Evolutionary conservation across 1,140 invertebrate species (phyloP).

Genomic region (Drosophila erecta): DNA sequence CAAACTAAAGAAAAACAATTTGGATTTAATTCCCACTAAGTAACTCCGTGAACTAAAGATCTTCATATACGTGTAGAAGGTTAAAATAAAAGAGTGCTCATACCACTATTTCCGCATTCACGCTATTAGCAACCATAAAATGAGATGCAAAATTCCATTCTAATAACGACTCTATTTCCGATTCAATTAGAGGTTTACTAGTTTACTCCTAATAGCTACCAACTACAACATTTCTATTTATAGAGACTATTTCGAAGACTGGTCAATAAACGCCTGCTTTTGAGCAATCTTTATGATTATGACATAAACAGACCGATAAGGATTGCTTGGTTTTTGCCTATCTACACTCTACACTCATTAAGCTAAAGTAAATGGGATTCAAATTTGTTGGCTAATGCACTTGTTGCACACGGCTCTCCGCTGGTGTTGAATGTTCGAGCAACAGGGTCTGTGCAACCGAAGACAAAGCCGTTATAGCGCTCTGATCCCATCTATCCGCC

Average conservation of each 20-base stretch:
- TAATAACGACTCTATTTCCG: conserved; percentile 1
- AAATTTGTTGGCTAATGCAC: conserved; percentile 57
- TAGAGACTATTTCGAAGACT: background rate
- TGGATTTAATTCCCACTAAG: conserved; percentile 47
- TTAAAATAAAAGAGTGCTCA: too few relatives aligned
- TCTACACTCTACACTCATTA: too few relatives aligned
- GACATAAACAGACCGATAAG: conserved; percentile 2
- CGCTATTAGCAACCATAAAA: background rate
- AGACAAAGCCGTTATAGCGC: conserved; percentile 62
- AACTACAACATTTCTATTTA: background rate
- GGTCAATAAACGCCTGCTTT: background rate
- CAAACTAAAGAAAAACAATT: conserved; percentile 53
- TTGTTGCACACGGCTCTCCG: conserved; percentile 22
- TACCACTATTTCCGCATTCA: too few relatives aligned
- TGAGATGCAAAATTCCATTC: background rate
- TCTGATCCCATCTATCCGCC: background rate
- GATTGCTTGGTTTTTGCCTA: background rate
- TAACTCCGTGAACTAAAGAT: background rate
- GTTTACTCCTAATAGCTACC: background rate
- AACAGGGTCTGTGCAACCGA: conserved; percentile 49
- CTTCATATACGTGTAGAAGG: too few relatives aligned
- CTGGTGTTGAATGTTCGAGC: conserved; percentile 43
- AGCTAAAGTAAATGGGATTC: conserved; percentile 69
- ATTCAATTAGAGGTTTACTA: background rate
- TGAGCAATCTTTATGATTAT: conserved; percentile 10